Percentiles rank a stretch among this genome's conserved stretches.
Conservation (phyloP, 2,888 invertebrate species). For the Diaperis boleti region DNA sequence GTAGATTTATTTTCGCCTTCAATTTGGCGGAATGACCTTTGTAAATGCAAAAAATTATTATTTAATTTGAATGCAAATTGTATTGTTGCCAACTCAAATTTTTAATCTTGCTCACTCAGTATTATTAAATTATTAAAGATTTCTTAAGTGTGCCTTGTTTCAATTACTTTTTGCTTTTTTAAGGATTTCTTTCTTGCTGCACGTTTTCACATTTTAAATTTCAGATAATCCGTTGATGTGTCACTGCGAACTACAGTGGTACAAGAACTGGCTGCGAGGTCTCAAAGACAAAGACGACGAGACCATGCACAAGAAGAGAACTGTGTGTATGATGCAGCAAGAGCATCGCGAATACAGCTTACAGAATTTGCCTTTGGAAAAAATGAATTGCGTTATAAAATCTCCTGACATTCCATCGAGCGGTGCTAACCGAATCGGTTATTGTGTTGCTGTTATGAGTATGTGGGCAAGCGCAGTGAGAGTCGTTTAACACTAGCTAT, state of each 20-base stretch:
- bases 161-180: too few species aligned
- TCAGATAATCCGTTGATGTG: constrained; percentile 90
- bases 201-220: constrained; percentile 39
- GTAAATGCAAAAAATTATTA: too few species aligned
- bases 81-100: too few species aligned
- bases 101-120: too few species aligned
- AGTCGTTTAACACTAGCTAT: constrained; percentile 52
- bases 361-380: constrained; percentile 83
- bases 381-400: constrained; percentile 86
- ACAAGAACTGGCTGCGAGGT: constrained; percentile 83
- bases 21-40: too few species aligned
- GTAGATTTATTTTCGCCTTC: too few species aligned
- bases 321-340: constrained; percentile 82
- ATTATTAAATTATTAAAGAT: too few species aligned
- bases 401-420: constrained; percentile 49
- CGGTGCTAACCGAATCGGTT: constrained; percentile 30
- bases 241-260: constrained; percentile 91
- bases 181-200: too few species aligned
- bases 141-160: too few species aligned
- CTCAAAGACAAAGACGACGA: constrained; percentile 87
- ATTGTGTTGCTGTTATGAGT: constrained; percentile 36
- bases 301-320: constrained; percentile 88
- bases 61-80: too few species aligned
- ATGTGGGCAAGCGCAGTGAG: constrained; percentile 49
- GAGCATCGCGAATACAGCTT: constrained; percentile 88